A percentile compares a stretch with the other conserved stretches of the same genome.
Evolutionary conservation across 2,888 invertebrate species (phyloP).

Genomic region (Ypsolopha sequella): DNA sequence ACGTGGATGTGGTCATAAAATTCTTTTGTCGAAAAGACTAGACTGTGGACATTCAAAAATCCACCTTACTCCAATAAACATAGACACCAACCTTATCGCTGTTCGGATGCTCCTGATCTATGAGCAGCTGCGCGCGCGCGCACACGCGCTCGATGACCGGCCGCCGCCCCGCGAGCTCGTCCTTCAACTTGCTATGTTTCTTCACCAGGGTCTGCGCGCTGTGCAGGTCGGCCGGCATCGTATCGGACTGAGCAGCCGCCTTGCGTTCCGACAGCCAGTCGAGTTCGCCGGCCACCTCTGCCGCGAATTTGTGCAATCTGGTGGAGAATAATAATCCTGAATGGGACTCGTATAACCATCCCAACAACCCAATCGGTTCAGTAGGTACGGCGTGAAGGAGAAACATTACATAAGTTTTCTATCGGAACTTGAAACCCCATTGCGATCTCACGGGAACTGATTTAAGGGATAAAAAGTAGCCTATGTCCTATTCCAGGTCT

Average conservation of each 20-base stretch:
- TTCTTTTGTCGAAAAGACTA: too few relatives aligned
- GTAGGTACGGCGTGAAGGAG: too few relatives aligned
- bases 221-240: constrained; percentile 86
- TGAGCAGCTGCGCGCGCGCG: constrained; percentile 80
- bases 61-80: neutral
- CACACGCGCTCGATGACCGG: constrained; percentile 88
- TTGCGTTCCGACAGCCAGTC: constrained; percentile 96
- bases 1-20: too few relatives aligned
- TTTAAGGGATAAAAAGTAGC: too few relatives aligned
- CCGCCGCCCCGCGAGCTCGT: constrained; percentile 89
- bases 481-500: too few relatives aligned
- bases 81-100: constrained; percentile 73
- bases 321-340: too few relatives aligned
- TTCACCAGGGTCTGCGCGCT: constrained; percentile 92
- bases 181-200: constrained; percentile 93
- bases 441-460: too few relatives aligned
- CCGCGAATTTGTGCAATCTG: constrained; percentile 90
- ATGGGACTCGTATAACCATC: too few relatives aligned
- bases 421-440: too few relatives aligned
- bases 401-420: too few relatives aligned
- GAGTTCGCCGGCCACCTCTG: constrained; percentile 92
- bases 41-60: too few relatives aligned
- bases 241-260: constrained; percentile 82
- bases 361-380: too few relatives aligned
- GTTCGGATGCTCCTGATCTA: constrained; percentile 85